phyloP scores from a whole-genome alignment of 2,797 vertebrate species.

The Rhinichthys osculus region DNA sequence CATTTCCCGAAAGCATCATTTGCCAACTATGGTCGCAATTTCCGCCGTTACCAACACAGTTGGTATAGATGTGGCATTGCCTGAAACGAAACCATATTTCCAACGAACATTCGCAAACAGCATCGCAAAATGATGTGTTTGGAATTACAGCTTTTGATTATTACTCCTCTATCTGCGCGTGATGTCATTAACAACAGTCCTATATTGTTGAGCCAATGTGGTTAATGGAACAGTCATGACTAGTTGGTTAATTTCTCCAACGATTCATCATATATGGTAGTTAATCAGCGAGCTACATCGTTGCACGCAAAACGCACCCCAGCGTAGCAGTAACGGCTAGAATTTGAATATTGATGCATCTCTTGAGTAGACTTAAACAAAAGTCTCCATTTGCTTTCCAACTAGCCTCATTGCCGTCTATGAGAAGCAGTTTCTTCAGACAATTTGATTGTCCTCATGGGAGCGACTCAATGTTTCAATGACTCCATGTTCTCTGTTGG shows the following conservation, averaged over 20 bases:
- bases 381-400: constrained; percentile 6
- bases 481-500: background rate
- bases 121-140: background rate
- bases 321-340: background rate
- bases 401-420: background rate
- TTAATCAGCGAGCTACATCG: background rate
- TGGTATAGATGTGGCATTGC: no score
- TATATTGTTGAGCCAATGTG: background rate
- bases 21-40: no score
- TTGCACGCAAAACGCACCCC: background rate
- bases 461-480: background rate
- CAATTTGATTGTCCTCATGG: background rate
- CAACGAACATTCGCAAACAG: background rate
- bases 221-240: background rate
- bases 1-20: background rate
- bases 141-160: background rate
- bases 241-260: background rate
- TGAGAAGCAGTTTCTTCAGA: background rate
- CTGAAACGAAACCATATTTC: background rate
- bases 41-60: no score
- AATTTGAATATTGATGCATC: background rate
- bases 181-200: background rate
- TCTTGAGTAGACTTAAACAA: background rate
- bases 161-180: background rate
- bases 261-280: background rate